These are phyloP conservation scores for Clinocottus analis DNA, from an alignment of 2,113 vertebrate genomes.

Conservation along the genomic window DNA sequence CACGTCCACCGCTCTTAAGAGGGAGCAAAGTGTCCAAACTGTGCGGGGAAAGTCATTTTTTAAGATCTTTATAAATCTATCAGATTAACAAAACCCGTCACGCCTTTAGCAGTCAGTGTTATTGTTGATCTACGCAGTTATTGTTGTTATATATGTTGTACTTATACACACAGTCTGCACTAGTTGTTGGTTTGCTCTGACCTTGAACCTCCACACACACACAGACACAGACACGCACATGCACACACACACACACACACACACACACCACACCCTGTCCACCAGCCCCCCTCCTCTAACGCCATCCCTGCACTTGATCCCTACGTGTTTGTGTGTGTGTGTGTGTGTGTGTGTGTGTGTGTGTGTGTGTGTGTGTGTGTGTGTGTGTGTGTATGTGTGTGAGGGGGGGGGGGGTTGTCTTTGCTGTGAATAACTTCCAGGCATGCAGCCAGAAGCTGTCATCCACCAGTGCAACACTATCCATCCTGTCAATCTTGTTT, in stretches of 20 bases:
- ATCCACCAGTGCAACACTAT: conserved; percentile 80
- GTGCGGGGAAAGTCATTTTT: background rate
- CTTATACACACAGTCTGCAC: background rate
- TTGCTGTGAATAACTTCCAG: conserved; percentile 77
- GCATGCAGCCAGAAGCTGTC: conserved; percentile 72
- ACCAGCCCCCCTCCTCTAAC: background rate
- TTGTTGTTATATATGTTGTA: conserved; percentile 33
- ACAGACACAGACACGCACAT: background rate
- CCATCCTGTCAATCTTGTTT: conserved; percentile 81
- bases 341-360: conserved; percentile 28
- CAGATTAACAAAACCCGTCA: background rate
- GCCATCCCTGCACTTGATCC: conserved; percentile 61
- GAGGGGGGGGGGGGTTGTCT: background rate
- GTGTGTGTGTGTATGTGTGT: conserved; percentile 30
- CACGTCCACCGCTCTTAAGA: conserved; percentile 1
- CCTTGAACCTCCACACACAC: conserved; percentile 63
- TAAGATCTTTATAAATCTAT: background rate
- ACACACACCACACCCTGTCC: conserved; percentile 20
- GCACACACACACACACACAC: background rate
- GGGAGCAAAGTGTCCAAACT: background rate
- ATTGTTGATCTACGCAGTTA: conserved; percentile 25
- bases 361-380: conserved; percentile 31
- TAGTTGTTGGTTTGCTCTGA: conserved; percentile 62
- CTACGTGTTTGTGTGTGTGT: conserved; percentile 31
- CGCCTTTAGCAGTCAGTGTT: background rate